These are phyloP conservation scores for Leptothorax acervorum DNA, from an alignment of 2,888 invertebrate genomes.

Conservation along the genomic window DNA sequence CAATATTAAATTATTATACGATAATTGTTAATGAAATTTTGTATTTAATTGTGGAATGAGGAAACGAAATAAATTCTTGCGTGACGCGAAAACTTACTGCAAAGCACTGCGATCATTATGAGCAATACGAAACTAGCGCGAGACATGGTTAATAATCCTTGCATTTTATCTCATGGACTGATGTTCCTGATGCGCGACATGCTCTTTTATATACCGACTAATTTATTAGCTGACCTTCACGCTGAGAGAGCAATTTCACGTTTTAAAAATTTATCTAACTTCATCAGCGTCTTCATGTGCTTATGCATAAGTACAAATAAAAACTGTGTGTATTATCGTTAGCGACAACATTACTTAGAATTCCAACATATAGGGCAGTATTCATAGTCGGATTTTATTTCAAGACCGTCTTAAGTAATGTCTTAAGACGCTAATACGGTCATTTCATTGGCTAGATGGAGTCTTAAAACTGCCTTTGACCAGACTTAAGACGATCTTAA, in stretches of 20 bases:
- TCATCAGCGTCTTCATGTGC: background rate
- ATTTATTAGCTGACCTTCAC: conserved; percentile 33
- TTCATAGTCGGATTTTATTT: no score
- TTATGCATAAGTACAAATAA: background rate
- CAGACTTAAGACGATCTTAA: no score
- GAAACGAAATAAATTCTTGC: background rate
- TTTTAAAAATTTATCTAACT: background rate
- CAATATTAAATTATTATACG: background rate
- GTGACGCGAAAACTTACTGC: conserved; percentile 13
- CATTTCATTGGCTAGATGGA: no score
- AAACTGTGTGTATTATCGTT: background rate
- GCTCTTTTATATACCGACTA: conserved; percentile 18
- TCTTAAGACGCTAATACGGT: no score
- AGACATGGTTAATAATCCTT: conserved; percentile 28
- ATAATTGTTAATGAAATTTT: background rate
- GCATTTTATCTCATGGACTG: background rate
- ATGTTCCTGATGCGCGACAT: background rate
- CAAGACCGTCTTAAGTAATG: no score
- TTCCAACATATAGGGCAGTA: no score
- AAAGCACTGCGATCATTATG: conserved; percentile 13
- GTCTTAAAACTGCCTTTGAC: no score
- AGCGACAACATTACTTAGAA: background rate
- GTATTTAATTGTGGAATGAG: background rate
- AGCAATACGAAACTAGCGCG: conserved; percentile 8
- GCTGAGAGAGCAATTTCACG: background rate